Conservation (phyloP, 2,797 vertebrate species). For the Tarsius wallacei region DNA sequence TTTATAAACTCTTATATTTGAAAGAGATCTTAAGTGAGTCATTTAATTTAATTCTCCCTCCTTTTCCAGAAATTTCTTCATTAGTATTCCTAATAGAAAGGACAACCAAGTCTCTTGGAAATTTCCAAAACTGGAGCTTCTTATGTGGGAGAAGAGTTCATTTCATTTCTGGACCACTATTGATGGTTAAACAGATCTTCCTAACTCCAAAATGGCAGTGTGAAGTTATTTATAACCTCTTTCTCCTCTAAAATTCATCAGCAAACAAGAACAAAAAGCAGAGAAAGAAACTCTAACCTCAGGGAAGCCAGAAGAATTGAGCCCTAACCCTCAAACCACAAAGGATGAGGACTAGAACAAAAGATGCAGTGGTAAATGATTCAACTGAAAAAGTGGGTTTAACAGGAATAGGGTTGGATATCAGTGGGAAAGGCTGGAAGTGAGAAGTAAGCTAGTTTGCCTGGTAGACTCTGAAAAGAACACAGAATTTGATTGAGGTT, state of each 20-base stretch:
- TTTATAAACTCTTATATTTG: conserved; percentile 39
- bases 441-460: not conserved
- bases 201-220: not conserved
- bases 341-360: conserved; percentile 16
- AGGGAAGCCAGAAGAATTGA: conserved; percentile 34
- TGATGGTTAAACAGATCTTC: conserved; percentile 15
- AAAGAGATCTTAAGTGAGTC: conserved; percentile 22
- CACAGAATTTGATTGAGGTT: not conserved
- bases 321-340: conserved; percentile 14
- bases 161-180: not conserved
- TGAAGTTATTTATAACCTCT: not conserved
- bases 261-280: conserved; percentile 13
- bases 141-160: not conserved
- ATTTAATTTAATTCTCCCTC: not conserved
- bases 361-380: not conserved
- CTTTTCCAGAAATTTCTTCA: not conserved
- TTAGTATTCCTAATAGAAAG: not conserved
- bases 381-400: not conserved
- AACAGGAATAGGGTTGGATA: not conserved
- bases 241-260: conserved; percentile 31
- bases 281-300: conserved; percentile 47
- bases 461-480: not conserved
- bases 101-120: not conserved
- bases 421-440: not conserved
- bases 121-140: not conserved